Base-by-base conservation (phyloP, 2,113 vertebrate species). In the Clinocottus analis region DNA sequence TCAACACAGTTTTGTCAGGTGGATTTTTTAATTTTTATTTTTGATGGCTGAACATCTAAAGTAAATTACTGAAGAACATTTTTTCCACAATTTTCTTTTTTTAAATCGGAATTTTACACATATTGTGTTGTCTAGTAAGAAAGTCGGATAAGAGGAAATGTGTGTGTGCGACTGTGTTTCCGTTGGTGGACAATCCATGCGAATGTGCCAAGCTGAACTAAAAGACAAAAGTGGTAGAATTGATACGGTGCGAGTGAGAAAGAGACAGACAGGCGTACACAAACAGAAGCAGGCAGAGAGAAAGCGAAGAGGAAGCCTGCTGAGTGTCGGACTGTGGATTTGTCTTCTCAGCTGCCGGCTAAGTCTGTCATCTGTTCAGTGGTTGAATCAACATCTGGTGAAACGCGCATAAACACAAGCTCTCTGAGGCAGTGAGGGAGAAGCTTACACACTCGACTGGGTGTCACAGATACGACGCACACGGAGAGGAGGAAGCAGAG, bases 301-400 rank as follows among this genome's bases (percentile, higher is more conserved):
- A 62, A 45, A 27, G 31, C 3, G 10, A 49, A 49, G 61, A 23
- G 80, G 77, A 79, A 75, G 72, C 80, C 85, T 65, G 82, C 85
- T 58, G 87, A 72, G 88, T 53, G 76, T 75, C 60, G 84, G 84
- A 83, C 86, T 79, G 69, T 79, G 79, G 82, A 81, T 81, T 78
- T 78, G 85, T 89, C 83, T 87, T 75, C 71, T 85, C 81, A 61
- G 87, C 82, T 90, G 71, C 76, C 72, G 83, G 74, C 72, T 68
- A 75, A 80, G 88, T 86, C 86, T 85, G 79, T 89, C 90, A 82
- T 91, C 86, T 89, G 79, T 65, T 89, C 66, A 61, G 41, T 17
- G 87, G 60, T 80, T 73, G 83, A 86, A 75, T 88, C 89, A 87
- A 92, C 92, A 91, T 91, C 84, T 90, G 87, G 87, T 63, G 84